Conservation (phyloP, 2,888 invertebrate genomes). For the Monopis laevigella region DNA sequence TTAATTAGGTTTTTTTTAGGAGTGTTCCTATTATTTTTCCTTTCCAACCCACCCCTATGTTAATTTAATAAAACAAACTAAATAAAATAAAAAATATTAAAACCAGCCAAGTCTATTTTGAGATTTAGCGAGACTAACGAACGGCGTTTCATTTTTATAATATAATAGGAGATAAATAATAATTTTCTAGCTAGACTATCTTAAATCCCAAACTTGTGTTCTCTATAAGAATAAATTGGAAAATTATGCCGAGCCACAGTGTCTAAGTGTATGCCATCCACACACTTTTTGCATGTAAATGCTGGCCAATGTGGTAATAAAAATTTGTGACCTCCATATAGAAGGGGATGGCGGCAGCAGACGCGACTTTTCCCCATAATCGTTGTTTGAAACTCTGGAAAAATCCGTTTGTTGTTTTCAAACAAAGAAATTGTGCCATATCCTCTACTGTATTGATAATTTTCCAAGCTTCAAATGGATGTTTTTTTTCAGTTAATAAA, state of each 20-base stretch:
- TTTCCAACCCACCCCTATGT: too few relatives aligned
- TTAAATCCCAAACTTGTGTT: constrained; percentile 4
- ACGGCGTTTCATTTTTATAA: too few relatives aligned
- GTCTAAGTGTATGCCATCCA: constrained; percentile 9
- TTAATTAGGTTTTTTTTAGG: too few relatives aligned
- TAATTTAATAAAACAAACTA: too few relatives aligned
- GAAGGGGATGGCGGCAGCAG: constrained; percentile 14
- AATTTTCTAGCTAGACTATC: neutral
- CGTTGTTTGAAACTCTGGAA: constrained; percentile 31
- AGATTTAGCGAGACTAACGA: too few relatives aligned
- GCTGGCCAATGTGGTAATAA: constrained; percentile 22
- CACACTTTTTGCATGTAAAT: constrained; percentile 12
- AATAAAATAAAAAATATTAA: too few relatives aligned
- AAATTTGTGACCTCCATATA: constrained; percentile 31
- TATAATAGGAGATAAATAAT: too few relatives aligned
- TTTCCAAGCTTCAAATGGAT: too few relatives aligned
- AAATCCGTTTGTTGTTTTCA: constrained; percentile 28
- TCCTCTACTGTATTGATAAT: too few relatives aligned
- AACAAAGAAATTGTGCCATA: constrained; percentile 14
- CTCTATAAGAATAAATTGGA: constrained; percentile 9
- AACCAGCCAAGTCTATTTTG: too few relatives aligned
- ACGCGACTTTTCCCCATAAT: constrained; percentile 28
- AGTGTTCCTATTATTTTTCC: too few relatives aligned
- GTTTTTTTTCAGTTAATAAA: too few relatives aligned
- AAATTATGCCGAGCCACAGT: constrained; percentile 9